phyloP scores from a whole-genome alignment of 2,797 vertebrate species.

The Mormyrops boulengeri region DNA sequence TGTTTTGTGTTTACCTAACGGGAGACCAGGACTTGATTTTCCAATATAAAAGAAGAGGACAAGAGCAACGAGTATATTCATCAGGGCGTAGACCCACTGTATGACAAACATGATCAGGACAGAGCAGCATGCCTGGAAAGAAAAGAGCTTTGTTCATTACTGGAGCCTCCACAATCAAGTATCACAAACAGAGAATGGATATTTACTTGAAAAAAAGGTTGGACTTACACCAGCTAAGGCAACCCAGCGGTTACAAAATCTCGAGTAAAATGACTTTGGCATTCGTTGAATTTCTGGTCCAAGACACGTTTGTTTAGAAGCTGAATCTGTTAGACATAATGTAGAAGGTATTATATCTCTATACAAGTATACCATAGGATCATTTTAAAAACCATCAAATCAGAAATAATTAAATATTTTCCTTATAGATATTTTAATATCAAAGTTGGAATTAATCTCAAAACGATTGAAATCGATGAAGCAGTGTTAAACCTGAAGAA shows the following conservation, averaged over 20 bases:
- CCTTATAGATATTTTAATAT: background rate
- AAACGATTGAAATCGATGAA: background rate
- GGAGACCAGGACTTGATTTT: constrained; percentile 83
- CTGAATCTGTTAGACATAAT: constrained; percentile 50
- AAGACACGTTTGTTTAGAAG: constrained; percentile 56
- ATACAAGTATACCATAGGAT: background rate
- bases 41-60: constrained; percentile 90
- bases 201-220: background rate
- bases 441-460: background rate
- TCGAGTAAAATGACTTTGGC: constrained; percentile 62
- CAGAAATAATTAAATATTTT: background rate
- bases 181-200: background rate
- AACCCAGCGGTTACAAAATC: constrained; percentile 81
- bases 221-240: constrained; percentile 80
- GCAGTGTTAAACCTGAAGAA: background rate
- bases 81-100: constrained; percentile 87
- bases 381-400: background rate
- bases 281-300: constrained; percentile 67
- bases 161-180: background rate
- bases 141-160: constrained; percentile 24
- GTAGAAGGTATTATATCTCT: background rate
- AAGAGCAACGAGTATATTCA: constrained; percentile 72
- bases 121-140: constrained; percentile 71
- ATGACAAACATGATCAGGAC: constrained; percentile 89
- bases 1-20: constrained; percentile 65